These are phyloP conservation scores for Oreohelix idahoensis DNA, from an alignment of 1,140 invertebrate genomes.

Conservation along the genomic window DNA sequence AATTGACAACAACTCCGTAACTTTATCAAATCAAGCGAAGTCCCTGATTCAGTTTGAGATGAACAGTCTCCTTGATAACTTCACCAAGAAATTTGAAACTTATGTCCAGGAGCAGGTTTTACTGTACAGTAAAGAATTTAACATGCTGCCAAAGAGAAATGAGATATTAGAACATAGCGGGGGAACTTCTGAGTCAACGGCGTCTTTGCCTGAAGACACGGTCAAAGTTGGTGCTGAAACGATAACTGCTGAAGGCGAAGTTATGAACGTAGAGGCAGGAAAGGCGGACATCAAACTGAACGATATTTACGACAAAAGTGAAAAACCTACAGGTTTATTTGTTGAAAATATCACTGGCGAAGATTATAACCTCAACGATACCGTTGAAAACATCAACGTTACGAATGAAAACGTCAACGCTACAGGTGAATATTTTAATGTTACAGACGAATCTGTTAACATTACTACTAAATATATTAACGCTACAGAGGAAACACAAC, in stretches of 20 bases:
- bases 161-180: not conserved
- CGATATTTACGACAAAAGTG: not conserved
- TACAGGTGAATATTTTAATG: not conserved
- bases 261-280: not conserved
- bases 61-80: conserved; percentile 36
- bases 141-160: conserved; percentile 25
- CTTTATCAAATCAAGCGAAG: conserved; percentile 15
- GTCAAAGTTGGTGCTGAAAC: not conserved
- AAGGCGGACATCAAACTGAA: not conserved
- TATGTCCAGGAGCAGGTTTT: conserved; percentile 43
- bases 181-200: not conserved
- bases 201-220: not conserved
- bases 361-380: not conserved
- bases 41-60: conserved; percentile 48
- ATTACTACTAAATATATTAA: not conserved
- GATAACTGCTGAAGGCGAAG: not conserved
- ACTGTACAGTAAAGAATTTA: conserved; percentile 39
- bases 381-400: not conserved
- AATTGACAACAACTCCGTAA: not conserved
- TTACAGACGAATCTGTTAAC: not conserved
- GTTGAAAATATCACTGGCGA: no score
- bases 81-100: conserved; percentile 46
- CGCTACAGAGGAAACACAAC: not conserved
- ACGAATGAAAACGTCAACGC: not conserved
- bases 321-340: not conserved